A percentile compares a stretch with the other conserved stretches of the same genome.
Conservation (phyloP, 1,140 invertebrate genomes). For the Cyclina sinensis region DNA sequence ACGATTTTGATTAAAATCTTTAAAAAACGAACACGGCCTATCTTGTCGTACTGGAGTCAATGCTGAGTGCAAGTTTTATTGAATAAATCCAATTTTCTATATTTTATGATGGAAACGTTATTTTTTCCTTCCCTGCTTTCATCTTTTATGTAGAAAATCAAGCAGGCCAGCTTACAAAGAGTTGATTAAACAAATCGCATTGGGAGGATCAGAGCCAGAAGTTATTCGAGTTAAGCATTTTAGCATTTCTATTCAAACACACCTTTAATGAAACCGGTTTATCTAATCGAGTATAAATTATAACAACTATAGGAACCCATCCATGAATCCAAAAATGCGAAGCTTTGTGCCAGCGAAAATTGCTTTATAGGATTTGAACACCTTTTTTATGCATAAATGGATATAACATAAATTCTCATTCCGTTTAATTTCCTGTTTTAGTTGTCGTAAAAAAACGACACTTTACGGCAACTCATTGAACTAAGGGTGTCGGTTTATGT, state of each 20-base stretch:
- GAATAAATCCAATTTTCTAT: conserved; percentile 50
- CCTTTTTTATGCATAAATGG: conserved; percentile 52
- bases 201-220: conserved; percentile 16
- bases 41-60: background rate
- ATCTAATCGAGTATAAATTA: conserved; percentile 46
- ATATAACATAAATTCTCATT: conserved; percentile 65
- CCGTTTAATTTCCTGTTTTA: conserved; percentile 67
- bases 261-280: conserved; percentile 50
- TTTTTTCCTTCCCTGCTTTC: conserved; percentile 25
- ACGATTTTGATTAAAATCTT: conserved; percentile 15
- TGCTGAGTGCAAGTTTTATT: conserved; percentile 22
- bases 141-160: conserved; percentile 49
- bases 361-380: conserved; percentile 49
- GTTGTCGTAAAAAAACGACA: conserved; percentile 47
- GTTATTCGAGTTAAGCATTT: background rate
- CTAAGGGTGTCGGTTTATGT: background rate
- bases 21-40: background rate
- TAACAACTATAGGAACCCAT: conserved; percentile 22
- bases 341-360: conserved; percentile 23
- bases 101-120: conserved; percentile 51
- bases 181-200: conserved; percentile 61
- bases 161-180: conserved; percentile 33
- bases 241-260: conserved; percentile 34
- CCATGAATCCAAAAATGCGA: conserved; percentile 53
- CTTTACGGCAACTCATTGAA: conserved; percentile 37